Evolutionary conservation across 1,140 invertebrate genomes (phyloP).

Genomic region (Chionoecetes opilio): DNA sequence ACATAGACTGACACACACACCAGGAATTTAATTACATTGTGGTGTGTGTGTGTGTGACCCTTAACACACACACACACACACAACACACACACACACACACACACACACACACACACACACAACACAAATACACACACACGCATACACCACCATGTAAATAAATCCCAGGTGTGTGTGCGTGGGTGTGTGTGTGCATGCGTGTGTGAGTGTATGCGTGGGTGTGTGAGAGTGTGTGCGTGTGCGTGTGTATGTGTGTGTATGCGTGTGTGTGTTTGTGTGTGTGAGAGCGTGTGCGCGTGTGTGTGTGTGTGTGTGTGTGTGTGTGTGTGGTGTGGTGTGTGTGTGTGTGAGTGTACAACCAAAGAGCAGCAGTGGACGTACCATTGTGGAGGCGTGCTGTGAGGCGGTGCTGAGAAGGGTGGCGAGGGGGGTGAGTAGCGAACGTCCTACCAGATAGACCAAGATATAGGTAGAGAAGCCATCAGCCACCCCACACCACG

Average conservation of each 20-base stretch:
- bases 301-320: no score
- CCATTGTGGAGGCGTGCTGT: slow-evolving; percentile 75
- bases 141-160: background rate
- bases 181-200: background rate
- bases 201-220: no score
- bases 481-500: slow-evolving; percentile 72
- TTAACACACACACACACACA: slow-evolving; percentile 36
- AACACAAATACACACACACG: slow-evolving; percentile 11
- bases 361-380: no score
- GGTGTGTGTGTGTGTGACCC: no score
- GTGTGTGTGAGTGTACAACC: no score
- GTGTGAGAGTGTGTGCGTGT: no score
- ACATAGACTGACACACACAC: no score
- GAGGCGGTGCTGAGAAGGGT: slow-evolving; percentile 69
- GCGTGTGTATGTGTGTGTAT: background rate
- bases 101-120: slow-evolving; percentile 53
- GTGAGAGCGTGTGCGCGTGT: background rate
- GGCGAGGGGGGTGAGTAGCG: slow-evolving; percentile 73
- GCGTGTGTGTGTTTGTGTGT: background rate
- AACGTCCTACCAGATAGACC: slow-evolving; percentile 72
- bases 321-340: background rate
- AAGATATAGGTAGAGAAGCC: slow-evolving; percentile 75
- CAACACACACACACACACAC: background rate
- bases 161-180: background rate
- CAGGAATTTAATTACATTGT: no score